phyloP scores from a whole-genome alignment of 2,113 vertebrate genomes.

The Semicossyphus pulcher region DNA sequence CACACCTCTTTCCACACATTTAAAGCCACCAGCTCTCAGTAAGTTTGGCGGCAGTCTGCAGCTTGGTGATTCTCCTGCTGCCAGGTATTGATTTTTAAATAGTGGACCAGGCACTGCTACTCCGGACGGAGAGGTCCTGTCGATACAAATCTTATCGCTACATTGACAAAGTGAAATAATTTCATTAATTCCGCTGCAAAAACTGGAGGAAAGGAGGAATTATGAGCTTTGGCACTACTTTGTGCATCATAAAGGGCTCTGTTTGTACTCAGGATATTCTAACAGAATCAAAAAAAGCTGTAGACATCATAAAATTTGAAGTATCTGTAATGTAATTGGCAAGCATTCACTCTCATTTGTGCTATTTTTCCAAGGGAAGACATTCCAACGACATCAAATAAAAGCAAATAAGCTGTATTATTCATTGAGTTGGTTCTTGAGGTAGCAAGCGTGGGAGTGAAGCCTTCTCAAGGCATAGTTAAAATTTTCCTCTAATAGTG shows the following conservation, averaged over 20 bases:
- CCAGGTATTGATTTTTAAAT: constrained; percentile 65
- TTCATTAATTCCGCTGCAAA: constrained; percentile 42
- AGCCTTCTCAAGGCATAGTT: too few relatives aligned
- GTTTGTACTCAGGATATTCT: not conserved
- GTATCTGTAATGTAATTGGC: too few relatives aligned
- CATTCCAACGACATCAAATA: not conserved
- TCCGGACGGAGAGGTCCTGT: constrained; percentile 48
- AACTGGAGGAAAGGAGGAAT: not conserved
- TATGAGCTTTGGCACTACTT: not conserved
- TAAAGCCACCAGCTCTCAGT: constrained; percentile 3
- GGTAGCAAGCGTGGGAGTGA: too few relatives aligned
- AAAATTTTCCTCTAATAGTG: too few relatives aligned
- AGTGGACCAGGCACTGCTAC: constrained; percentile 40
- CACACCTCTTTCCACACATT: not conserved
- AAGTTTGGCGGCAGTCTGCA: constrained; percentile 17
- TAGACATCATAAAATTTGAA: too few relatives aligned
- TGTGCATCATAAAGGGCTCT: not conserved
- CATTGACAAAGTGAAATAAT: constrained; percentile 66
- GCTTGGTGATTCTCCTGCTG: constrained; percentile 48
- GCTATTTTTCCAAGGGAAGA: not conserved
- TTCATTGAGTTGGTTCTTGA: too few relatives aligned
- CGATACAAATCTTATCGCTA: constrained; percentile 61
- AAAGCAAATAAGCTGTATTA: not conserved
- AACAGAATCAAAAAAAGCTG: not conserved
- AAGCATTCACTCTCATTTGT: too few relatives aligned